Evolutionary conservation across 2,113 vertebrate genomes (phyloP), one percentile per base, ranked within the genome.

Genomic region (Lathamus discolor): DNA sequence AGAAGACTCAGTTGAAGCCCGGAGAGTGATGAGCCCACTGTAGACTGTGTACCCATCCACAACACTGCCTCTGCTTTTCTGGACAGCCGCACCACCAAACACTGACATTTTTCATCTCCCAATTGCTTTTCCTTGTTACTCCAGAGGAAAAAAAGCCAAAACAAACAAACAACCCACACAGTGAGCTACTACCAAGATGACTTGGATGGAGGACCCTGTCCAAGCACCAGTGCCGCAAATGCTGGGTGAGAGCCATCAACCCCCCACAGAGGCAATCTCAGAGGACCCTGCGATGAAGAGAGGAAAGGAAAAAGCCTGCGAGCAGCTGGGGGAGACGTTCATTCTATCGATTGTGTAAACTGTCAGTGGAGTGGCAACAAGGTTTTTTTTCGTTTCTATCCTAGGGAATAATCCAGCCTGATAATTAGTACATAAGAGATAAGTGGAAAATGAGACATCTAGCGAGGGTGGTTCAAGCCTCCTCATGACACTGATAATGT

Each of bases 271-370:
- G 61, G 70, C 63, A 63, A 28, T 69, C 41, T 37, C 4, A 1
- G 77, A 86, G 87, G 79, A 85, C 69, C 68, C 77, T 72, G 68
- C 9, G 12, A 77, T 35, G 51, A 84, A 28, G 43, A 77, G 77
- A 93, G 87, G 86, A 83, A 91, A 93, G 70, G 89, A 93, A 94
- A 92, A 90, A 88, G 63, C 83, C 92, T 68, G 28, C 7, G 5
- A 92, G 79, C 78, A 91, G 55, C 84, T 8, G 5, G 84, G 80
- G 51, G 52, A 96, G 70, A 64, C 8, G 2, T 76, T 93, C 86
- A 52, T 93, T 82, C 92, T 95, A 96, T 97, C 15, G 91, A 95
- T 96, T 95, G 96, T 92, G 89, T 95, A 96, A 97, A 95, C 94
- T 94, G 94, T 96, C 96, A 95, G 86, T 63, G 86, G 72, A 92